These are phyloP conservation scores for Anas platyrhynchos DNA, from an alignment of 2,113 vertebrate species.

Conservation along the genomic window DNA sequence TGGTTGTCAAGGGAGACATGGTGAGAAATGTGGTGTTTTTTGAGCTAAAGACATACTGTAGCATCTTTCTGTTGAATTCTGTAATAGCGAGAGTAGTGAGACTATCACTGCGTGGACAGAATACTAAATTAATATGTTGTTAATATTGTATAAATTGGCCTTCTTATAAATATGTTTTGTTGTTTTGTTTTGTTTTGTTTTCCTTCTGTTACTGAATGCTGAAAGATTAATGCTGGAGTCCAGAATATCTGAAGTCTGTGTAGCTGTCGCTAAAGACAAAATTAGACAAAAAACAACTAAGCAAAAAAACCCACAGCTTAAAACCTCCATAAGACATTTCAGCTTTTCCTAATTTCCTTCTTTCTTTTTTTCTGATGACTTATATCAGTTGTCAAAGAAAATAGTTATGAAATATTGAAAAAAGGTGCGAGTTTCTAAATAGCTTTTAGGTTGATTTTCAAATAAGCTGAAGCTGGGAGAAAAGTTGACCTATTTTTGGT, in stretches of 20 bases:
- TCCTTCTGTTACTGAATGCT: neutral
- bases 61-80: conserved; percentile 19
- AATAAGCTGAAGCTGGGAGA: neutral
- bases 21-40: conserved; percentile 40
- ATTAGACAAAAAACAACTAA: neutral
- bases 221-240: neutral
- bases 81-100: neutral
- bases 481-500: neutral
- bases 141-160: neutral
- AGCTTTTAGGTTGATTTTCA: neutral
- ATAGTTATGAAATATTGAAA: neutral
- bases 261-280: neutral
- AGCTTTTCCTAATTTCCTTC: neutral
- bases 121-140: neutral
- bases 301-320: neutral
- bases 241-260: neutral
- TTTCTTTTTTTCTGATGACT: neutral
- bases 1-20: conserved; percentile 48
- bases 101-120: neutral
- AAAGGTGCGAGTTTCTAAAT: neutral
- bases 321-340: neutral
- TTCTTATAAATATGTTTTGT: neutral
- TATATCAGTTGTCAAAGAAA: neutral
- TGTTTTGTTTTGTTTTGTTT: accelerated
- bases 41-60: conserved; percentile 14